Base-by-base conservation (phyloP, 1,140 invertebrate genomes). In the Camponotus pennsylvanicus region DNA sequence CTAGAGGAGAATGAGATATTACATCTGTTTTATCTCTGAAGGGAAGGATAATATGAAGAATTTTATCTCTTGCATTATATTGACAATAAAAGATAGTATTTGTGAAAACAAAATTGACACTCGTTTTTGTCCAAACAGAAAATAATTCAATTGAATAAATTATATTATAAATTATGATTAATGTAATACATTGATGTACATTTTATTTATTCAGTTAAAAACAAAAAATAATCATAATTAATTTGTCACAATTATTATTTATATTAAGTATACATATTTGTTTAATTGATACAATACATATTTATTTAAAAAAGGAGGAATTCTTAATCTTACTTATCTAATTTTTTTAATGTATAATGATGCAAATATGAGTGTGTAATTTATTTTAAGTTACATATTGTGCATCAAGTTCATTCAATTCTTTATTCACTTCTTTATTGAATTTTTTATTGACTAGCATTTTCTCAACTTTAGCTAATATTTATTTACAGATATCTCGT, bases 401-500 rank as follows among this genome's bases (percentile, higher is more conserved):
- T 45, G 42, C 7, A 42, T 61, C 1, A 69, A 67, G 34, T 57
- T 0, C 69, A 0, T 80, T 45, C 8, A 32, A 42, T 34, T 67
- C 8, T 52, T 15, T 52, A 49, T 13, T 49, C 2, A 49, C 45
- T 49, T 49, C 9, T 49, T 49, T 49, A 49, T 49, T 52, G 42
- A 15, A 79, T 79, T 40, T 11, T 49, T 70, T 42, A 61, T 82
- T 71, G 66, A 73, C 55, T 59, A 61, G 67, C 67, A 82, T 61
- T 82, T 82, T 61, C 67, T 73, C 13, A 64, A 73, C 3, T 45
- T 45, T 73, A 27, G 13, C 69, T 82, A 73, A 82, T 82, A 73
- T 49, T 61, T 34, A 15, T 71, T 73, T 55, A 45, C 18, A 61
- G 52, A 73, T 73, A 18, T 71, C 11, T 71, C 52, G 34, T 42